Evolutionary conservation across 2,797 vertebrate species (phyloP).

Genomic region (Darevskia mixta): DNA sequence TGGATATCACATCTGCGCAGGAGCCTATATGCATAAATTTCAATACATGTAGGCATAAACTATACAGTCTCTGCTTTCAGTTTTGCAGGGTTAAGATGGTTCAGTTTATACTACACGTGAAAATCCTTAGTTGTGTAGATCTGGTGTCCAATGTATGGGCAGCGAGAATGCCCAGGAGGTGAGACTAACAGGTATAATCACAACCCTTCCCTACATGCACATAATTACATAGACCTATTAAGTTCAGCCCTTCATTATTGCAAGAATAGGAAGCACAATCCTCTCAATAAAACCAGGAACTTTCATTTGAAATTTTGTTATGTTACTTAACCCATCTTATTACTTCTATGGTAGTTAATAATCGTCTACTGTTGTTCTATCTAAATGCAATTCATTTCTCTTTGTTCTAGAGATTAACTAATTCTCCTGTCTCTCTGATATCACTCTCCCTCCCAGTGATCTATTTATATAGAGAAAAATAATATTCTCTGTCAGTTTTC

Average conservation of each 20-base stretch:
- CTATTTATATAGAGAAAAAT: not conserved
- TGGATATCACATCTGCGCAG: not conserved
- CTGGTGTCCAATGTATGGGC: not conserved
- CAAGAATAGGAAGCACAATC: not conserved
- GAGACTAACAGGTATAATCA: not conserved
- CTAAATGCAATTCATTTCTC: not conserved
- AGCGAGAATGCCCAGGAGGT: not conserved
- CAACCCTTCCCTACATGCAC: not conserved
- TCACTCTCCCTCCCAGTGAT: not conserved
- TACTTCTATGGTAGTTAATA: not conserved
- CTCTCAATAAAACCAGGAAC: not conserved
- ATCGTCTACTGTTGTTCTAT: not conserved
- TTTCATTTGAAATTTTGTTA: not conserved
- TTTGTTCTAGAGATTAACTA: not conserved
- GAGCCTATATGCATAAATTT: not conserved
- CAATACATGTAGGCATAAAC: not conserved
- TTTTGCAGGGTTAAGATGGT: not conserved
- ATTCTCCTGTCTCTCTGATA: not conserved
- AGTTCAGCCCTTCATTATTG: not conserved
- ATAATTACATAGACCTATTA: not conserved
- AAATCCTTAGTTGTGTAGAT: not conserved
- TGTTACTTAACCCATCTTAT: not conserved
- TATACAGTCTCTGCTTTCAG: not conserved
- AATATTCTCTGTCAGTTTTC: constrained; percentile 1
- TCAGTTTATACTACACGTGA: not conserved